Evolutionary conservation across 2,888 invertebrate genomes (phyloP).

Genomic region (Pterostichus madidus): DNA sequence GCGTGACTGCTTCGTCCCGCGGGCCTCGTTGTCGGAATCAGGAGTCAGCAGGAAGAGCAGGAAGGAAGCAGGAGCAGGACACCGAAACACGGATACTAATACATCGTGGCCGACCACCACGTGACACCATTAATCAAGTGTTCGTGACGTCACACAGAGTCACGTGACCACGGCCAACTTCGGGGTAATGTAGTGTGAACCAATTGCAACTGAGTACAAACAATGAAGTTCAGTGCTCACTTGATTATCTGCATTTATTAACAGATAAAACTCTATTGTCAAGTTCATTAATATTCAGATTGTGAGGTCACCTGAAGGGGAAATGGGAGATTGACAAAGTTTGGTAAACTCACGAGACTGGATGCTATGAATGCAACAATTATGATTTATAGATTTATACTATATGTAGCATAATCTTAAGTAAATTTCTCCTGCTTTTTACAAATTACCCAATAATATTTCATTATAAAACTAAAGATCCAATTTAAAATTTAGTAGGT

Average conservation of each 20-base stretch:
- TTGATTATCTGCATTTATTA: conserved; percentile 13
- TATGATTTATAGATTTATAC: conserved; percentile 14
- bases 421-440: background rate
- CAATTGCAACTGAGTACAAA: conserved; percentile 13
- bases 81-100: background rate
- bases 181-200: conserved; percentile 32
- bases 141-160: conserved; percentile 18
- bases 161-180: conserved; percentile 22
- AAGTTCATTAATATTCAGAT: conserved; percentile 17
- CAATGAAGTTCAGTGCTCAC: background rate
- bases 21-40: conserved; percentile 6
- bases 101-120: conserved; percentile 1
- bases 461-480: too few species aligned
- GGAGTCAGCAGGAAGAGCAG: background rate
- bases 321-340: background rate
- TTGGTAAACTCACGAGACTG: background rate
- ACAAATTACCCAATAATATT: too few species aligned
- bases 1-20: background rate
- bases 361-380: background rate
- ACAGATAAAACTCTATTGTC: conserved; percentile 16
- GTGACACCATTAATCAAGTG: conserved; percentile 43
- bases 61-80: conserved; percentile 1
- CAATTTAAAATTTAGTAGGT: too few species aligned
- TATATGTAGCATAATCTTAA: background rate
- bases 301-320: background rate